Conservation (phyloP, 1,140 invertebrate species). For the Teleopsis dalmanni region DNA sequence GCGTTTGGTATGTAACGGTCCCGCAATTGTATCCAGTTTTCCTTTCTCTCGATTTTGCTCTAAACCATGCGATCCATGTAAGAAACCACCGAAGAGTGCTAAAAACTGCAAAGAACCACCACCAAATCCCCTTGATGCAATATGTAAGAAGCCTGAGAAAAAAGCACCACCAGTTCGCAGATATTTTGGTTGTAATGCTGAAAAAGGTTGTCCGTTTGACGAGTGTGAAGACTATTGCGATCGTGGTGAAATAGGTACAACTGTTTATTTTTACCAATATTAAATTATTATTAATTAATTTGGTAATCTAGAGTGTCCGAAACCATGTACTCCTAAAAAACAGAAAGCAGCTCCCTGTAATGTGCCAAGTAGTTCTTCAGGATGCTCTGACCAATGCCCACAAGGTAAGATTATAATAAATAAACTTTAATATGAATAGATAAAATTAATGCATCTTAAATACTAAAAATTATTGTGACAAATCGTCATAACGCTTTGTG, state of each 20-base stretch:
- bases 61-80: slow-evolving; percentile 16
- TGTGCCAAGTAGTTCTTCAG: slow-evolving; percentile 5
- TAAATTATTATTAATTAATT: background rate
- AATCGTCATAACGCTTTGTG: too few relatives aligned
- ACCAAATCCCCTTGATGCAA: slow-evolving; percentile 21
- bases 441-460: too few relatives aligned
- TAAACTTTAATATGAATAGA: too few relatives aligned
- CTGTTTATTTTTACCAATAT: background rate
- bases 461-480: too few relatives aligned
- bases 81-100: slow-evolving; percentile 1
- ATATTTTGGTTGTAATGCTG: slow-evolving; percentile 34
- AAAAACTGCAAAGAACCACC: background rate
- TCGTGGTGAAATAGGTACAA: slow-evolving; percentile 2
- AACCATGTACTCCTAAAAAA: slow-evolving; percentile 1
- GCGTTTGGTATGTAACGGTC: slow-evolving; percentile 33
- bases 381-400: background rate
- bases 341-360: background rate
- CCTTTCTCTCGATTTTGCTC: slow-evolving; percentile 26
- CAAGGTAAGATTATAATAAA: too few relatives aligned
- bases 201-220: slow-evolving; percentile 32
- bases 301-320: background rate
- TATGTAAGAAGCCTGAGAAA: slow-evolving; percentile 10
- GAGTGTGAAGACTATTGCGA: slow-evolving; percentile 19
- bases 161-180: slow-evolving; percentile 15
- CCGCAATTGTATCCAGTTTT: slow-evolving; percentile 31